phyloP scores from a whole-genome alignment of 2,797 vertebrate genomes.

The Ara ararauna region DNA sequence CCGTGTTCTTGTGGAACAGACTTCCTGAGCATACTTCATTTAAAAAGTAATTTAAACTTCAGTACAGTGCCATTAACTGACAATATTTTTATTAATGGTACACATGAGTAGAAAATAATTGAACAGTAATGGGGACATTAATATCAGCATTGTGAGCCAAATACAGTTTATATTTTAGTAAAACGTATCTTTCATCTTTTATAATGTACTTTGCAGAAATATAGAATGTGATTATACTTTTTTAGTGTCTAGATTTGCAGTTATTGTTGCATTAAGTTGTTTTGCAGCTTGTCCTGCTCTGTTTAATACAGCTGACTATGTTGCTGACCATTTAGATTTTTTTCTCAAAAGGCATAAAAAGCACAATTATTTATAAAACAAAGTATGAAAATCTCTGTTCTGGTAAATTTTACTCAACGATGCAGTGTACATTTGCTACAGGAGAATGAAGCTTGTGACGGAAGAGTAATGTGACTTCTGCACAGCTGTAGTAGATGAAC shows the following conservation, averaged over 20 bases:
- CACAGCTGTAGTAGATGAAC: background rate
- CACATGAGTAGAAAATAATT: background rate
- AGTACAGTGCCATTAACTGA: background rate
- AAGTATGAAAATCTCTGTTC: background rate
- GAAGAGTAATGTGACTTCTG: background rate
- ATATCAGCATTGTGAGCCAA: background rate
- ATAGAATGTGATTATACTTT: background rate
- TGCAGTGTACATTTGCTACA: background rate
- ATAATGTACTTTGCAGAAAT: background rate
- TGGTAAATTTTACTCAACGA: background rate
- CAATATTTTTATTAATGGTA: background rate
- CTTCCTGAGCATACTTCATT: background rate
- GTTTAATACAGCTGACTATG: background rate
- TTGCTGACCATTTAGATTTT: background rate
- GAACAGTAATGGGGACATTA: background rate
- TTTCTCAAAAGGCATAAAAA: background rate
- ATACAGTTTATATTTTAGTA: background rate
- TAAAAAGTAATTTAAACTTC: background rate
- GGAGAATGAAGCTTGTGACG: background rate
- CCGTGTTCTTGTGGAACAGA: background rate
- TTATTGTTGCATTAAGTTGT: background rate
- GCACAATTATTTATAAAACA: background rate
- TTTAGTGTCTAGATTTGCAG: background rate
- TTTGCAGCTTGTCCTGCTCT: background rate
- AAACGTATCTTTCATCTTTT: background rate